Evolutionary conservation across 1,140 invertebrate species (phyloP).

Genomic region (Druon quercuslanigerum): DNA sequence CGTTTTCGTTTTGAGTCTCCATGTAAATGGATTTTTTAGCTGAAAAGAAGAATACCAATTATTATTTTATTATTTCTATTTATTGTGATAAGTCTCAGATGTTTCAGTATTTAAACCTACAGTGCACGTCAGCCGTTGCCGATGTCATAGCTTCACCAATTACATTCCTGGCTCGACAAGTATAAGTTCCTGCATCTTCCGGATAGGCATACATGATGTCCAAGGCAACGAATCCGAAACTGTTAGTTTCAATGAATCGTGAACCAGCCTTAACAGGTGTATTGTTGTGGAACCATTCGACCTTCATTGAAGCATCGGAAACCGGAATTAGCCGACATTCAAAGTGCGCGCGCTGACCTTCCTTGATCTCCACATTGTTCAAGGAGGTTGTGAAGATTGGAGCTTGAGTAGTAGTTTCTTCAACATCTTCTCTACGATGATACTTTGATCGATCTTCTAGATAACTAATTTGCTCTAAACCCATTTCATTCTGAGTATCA

Average conservation of each 20-base stretch:
- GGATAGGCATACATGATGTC: constrained; percentile 94
- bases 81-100: neutral
- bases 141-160: constrained; percentile 91
- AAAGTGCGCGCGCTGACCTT: constrained; percentile 96
- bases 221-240: constrained; percentile 94
- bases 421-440: constrained; percentile 82
- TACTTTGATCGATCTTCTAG: constrained; percentile 89
- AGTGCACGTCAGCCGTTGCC: constrained; percentile 85
- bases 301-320: constrained; percentile 96
- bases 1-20: constrained; percentile 90
- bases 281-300: constrained; percentile 98
- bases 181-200: constrained; percentile 94
- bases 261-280: constrained; percentile 90
- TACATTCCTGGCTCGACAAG: constrained; percentile 90
- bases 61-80: neutral
- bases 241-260: constrained; percentile 93
- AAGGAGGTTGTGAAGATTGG: constrained; percentile 93
- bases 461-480: constrained; percentile 90
- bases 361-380: constrained; percentile 93
- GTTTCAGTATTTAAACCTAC: constrained; percentile 62
- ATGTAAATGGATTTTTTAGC: constrained; percentile 90
- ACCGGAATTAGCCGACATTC: constrained; percentile 97
- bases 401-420: constrained; percentile 91
- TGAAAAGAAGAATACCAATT: constrained; percentile 50
- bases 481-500: constrained; percentile 88